These are phyloP conservation scores for Phaethon lepturus DNA, from an alignment of 2,113 vertebrate genomes.

Conservation along the genomic window DNA sequence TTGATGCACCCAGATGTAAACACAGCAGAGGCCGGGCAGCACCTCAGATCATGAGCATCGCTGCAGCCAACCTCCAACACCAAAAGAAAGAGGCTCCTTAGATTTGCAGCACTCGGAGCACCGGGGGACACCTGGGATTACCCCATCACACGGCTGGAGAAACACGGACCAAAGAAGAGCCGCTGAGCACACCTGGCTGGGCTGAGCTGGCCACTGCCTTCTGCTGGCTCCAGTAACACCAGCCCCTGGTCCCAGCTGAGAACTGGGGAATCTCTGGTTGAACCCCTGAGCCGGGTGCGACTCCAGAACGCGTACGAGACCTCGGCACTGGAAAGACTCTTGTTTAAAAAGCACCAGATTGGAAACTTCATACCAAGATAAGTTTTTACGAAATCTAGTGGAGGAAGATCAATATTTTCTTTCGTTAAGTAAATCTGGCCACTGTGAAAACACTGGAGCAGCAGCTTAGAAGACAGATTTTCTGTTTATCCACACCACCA, in stretches of 20 bases:
- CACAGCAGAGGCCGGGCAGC: not conserved
- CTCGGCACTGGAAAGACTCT: not conserved
- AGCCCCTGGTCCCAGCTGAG: not conserved
- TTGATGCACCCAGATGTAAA: not conserved
- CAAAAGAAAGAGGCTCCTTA: fast-evolving
- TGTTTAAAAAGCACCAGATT: not conserved
- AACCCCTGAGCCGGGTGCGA: not conserved
- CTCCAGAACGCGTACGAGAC: fast-evolving
- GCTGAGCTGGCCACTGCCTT: not conserved
- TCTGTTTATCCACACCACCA: not conserved
- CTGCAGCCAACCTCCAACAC: not conserved
- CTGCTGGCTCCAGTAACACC: not conserved
- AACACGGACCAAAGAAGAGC: fast-evolving
- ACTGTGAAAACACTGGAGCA: not conserved
- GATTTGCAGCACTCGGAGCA: not conserved
- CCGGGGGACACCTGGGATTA: not conserved
- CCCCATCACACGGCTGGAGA: not conserved
- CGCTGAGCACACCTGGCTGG: not conserved
- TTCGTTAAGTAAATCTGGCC: conserved; percentile 12
- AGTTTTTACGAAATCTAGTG: not conserved
- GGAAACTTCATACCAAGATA: not conserved
- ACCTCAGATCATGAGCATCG: not conserved
- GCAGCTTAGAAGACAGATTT: not conserved
- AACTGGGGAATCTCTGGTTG: not conserved
- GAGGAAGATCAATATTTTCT: conserved; percentile 3